Conservation (phyloP, 1,140 invertebrate species). For the Camponotus floridanus region DNA sequence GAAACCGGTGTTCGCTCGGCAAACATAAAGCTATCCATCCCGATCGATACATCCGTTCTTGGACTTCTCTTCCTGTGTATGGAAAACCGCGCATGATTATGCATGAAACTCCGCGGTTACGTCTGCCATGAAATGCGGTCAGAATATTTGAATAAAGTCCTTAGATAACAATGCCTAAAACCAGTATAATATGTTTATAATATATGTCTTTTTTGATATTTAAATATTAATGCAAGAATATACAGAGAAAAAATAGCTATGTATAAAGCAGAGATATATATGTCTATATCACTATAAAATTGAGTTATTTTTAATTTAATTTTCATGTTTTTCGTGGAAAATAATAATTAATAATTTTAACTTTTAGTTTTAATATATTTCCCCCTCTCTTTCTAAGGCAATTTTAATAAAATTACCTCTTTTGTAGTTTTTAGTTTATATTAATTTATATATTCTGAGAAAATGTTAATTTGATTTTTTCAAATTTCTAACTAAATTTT, state of each 20-base stretch:
- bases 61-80: constrained; percentile 13
- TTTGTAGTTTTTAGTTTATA: neutral
- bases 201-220: neutral
- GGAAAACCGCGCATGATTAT: neutral
- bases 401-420: neutral
- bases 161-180: neutral
- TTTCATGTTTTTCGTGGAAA: neutral
- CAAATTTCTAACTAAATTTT: neutral
- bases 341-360: neutral
- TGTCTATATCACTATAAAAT: neutral
- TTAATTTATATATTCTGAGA: neutral
- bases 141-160: neutral
- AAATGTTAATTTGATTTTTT: neutral
- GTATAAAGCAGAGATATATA: neutral
- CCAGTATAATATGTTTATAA: neutral
- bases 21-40: constrained; percentile 30
- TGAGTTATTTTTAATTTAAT: neutral
- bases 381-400: neutral
- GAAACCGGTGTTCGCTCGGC: neutral
- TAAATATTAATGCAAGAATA: neutral
- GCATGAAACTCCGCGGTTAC: constrained; percentile 1
- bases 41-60: constrained; percentile 46
- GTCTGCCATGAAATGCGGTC: neutral
- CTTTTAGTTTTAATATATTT: neutral
- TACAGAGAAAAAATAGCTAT: neutral